phyloP scores from a whole-genome alignment of 2,113 vertebrate species.

The Hemichromis elongatus region DNA sequence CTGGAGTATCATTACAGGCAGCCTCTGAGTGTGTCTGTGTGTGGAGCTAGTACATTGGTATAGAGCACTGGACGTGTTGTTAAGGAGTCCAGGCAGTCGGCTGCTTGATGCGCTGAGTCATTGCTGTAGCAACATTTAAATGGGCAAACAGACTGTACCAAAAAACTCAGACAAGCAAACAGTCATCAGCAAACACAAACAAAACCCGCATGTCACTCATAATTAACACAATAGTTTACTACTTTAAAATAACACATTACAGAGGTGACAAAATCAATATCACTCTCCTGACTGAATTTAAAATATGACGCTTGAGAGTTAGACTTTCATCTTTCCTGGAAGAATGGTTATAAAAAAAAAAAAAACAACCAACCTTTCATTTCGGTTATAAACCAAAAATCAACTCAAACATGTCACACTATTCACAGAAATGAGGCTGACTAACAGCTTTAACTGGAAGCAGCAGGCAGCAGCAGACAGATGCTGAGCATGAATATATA shows the following conservation, averaged over 20 bases:
- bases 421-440: constrained; percentile 8
- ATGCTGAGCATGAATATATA: constrained; percentile 18
- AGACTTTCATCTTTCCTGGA: not conserved
- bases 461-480: not conserved
- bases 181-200: not conserved
- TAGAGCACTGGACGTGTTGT: constrained; percentile 10
- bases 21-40: not conserved
- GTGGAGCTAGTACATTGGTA: constrained; percentile 22
- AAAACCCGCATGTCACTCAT: not conserved
- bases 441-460: not conserved
- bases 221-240: not conserved
- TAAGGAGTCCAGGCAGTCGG: not conserved
- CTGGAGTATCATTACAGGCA: constrained; percentile 20
- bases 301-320: not conserved
- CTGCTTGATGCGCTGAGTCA: constrained; percentile 1
- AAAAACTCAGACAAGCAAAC: not conserved
- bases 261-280: not conserved
- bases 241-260: not conserved
- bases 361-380: not conserved
- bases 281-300: not conserved
- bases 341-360: not conserved
- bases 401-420: not conserved
- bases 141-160: not conserved
- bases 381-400: not conserved
- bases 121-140: constrained; percentile 9